These are phyloP conservation scores for Melitaea athalia DNA, from an alignment of 2,888 invertebrate genomes.

Conservation along the genomic window DNA sequence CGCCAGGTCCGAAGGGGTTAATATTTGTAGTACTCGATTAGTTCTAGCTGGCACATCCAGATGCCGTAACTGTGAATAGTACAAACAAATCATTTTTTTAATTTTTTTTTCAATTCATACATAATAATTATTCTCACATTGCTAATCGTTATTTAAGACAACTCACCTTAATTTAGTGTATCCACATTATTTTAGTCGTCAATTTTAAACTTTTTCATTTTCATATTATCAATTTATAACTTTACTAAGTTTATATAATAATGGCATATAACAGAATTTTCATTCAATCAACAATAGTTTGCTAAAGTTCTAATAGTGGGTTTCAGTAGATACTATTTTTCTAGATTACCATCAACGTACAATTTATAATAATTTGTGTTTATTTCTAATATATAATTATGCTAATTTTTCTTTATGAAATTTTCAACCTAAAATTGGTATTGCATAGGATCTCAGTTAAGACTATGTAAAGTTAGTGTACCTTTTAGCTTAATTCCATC, in stretches of 20 bases:
- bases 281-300: background rate
- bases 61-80: slow-evolving; percentile 8
- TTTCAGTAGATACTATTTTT: background rate
- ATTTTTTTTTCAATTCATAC: background rate
- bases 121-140: background rate
- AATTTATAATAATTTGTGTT: background rate
- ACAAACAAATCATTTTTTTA: background rate
- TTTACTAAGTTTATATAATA: too few relatives aligned
- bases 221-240: too few relatives aligned
- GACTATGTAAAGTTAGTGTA: background rate
- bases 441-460: background rate
- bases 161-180: slow-evolving; percentile 4
- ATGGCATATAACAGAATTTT: too few relatives aligned
- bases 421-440: slow-evolving; percentile 6
- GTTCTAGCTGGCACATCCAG: slow-evolving; percentile 3
- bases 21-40: background rate
- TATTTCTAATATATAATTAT: background rate
- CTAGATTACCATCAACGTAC: too few relatives aligned
- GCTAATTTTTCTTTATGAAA: background rate
- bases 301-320: background rate
- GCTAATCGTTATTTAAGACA: background rate
- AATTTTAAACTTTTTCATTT: background rate
- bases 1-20: too few relatives aligned
- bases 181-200: background rate
- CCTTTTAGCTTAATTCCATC: slow-evolving; percentile 1